phyloP scores from a whole-genome alignment of 30 jellyfish, hydroid and myxozoan species.

The Nemopilema nomurai region DNA sequence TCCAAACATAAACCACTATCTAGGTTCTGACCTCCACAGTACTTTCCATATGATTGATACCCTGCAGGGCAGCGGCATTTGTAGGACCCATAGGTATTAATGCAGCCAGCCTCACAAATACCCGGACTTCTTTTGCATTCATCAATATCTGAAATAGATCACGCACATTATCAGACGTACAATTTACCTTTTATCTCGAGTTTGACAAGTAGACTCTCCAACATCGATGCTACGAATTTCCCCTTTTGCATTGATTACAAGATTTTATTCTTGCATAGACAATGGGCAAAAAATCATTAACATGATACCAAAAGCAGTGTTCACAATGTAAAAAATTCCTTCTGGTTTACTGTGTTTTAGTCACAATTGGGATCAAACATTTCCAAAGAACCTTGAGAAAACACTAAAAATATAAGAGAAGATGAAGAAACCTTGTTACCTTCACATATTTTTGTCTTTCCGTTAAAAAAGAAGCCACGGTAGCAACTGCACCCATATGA shows the following conservation, averaged over 20 bases:
- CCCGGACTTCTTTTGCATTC: conserved; percentile 77
- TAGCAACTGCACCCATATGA: conserved; percentile 44
- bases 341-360: too few relatives aligned
- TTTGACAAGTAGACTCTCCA: not conserved
- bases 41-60: conserved; percentile 31
- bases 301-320: too few relatives aligned
- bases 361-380: too few relatives aligned
- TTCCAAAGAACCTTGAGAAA: too few relatives aligned
- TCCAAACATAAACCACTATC: too few relatives aligned
- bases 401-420: not conserved
- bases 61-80: conserved; percentile 77
- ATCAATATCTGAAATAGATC: conserved; percentile 63
- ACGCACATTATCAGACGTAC: too few relatives aligned
- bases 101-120: conserved; percentile 58
- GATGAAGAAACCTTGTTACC: conserved; percentile 11
- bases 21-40: conserved; percentile 67
- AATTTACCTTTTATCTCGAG: not conserved
- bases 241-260: too few relatives aligned
- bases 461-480: conserved; percentile 31
- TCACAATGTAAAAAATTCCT: too few relatives aligned
- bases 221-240: not conserved
- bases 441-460: conserved; percentile 31
- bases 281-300: too few relatives aligned
- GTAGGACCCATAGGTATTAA: conserved; percentile 70
- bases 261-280: too few relatives aligned